These are phyloP conservation scores for Lasioglossum figueresi DNA, from an alignment of 2,888 invertebrate species.

Conservation along the genomic window DNA sequence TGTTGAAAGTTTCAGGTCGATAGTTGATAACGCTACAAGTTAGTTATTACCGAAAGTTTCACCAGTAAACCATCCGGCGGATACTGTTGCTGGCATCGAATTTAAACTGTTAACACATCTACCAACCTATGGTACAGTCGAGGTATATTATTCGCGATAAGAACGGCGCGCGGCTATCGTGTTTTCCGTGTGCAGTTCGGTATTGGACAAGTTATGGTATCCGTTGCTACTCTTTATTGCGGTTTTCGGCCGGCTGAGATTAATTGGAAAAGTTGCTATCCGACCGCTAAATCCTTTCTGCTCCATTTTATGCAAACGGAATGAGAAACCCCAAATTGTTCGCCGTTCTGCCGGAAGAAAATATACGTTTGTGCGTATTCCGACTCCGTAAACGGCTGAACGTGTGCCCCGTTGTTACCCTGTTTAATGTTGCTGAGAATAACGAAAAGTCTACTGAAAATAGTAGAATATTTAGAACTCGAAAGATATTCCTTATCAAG, in stretches of 20 bases:
- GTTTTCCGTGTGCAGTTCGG: conserved; percentile 19
- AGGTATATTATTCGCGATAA: conserved; percentile 45
- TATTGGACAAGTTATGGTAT: conserved; percentile 30
- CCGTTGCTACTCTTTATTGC: conserved; percentile 35
- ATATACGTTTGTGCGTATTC: background rate
- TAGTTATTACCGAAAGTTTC: conserved; percentile 47
- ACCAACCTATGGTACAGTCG: conserved; percentile 17
- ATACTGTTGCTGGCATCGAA: conserved; percentile 32
- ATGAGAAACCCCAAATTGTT: background rate
- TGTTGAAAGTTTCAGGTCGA: conserved; percentile 22
- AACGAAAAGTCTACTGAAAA: too few species aligned
- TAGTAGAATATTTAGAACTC: too few species aligned
- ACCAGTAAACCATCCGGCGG: conserved; percentile 14
- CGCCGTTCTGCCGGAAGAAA: background rate
- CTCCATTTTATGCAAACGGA: conserved; percentile 17
- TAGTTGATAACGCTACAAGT: conserved; percentile 31
- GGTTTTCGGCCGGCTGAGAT: conserved; percentile 26
- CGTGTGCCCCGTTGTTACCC: background rate
- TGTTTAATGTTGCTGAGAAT: background rate
- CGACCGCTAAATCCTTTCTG: conserved; percentile 18
- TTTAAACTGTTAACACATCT: conserved; percentile 44
- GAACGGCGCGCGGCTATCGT: conserved; percentile 22
- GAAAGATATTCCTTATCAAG: too few species aligned
- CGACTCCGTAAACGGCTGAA: background rate
- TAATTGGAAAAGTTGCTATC: conserved; percentile 49